phyloP scores from a whole-genome alignment of 2,113 vertebrate species.

The Tursiops truncatus region DNA sequence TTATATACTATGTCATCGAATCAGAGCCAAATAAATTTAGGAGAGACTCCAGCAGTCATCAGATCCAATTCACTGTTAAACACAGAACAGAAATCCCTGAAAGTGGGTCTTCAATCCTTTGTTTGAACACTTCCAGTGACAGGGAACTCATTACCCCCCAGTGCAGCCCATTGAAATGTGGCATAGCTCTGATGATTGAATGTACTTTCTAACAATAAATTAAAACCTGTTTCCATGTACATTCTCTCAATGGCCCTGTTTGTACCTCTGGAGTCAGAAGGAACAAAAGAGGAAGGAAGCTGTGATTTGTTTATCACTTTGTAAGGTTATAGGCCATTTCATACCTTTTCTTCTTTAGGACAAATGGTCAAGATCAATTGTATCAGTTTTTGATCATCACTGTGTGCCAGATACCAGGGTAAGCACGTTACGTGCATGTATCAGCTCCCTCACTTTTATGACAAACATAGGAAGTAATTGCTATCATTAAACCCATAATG shows the following conservation, averaged over 20 bases:
- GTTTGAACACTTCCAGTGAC: not conserved
- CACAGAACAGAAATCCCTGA: not conserved
- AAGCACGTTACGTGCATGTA: not conserved
- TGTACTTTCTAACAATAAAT: not conserved
- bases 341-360: constrained; percentile 7
- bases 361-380: not conserved
- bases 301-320: not conserved
- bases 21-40: not conserved
- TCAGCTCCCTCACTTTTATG: not conserved
- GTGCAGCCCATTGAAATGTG: not conserved
- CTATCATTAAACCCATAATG: not conserved
- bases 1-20: not conserved
- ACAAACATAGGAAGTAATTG: not conserved
- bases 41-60: not conserved
- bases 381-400: not conserved
- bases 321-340: not conserved
- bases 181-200: not conserved
- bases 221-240: not conserved
- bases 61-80: not conserved
- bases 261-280: not conserved
- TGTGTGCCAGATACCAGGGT: not conserved
- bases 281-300: not conserved
- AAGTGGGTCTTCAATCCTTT: not conserved
- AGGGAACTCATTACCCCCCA: not conserved
- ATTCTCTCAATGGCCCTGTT: not conserved